phyloP scores from a whole-genome alignment of 30 jellyfish, hydroid and myxozoan genomes.

The Catostylus mosaicus region DNA sequence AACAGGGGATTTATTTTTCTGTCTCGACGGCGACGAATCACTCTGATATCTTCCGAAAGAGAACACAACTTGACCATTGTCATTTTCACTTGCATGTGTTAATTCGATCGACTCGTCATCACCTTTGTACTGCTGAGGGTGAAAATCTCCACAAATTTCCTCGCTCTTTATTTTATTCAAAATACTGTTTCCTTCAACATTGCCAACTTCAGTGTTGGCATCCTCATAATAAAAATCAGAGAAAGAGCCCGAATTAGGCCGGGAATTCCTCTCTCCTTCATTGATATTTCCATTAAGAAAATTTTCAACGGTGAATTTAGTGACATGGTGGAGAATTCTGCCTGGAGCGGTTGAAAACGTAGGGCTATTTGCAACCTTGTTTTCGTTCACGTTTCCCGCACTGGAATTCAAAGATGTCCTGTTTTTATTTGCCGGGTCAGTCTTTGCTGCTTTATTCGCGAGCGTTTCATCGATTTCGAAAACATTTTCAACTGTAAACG shows the following conservation, averaged over 20 bases:
- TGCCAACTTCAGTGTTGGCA: background rate
- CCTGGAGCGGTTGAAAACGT: background rate
- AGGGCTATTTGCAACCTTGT: slow-evolving; percentile 10
- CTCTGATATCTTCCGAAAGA: slow-evolving; percentile 20
- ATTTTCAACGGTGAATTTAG: slow-evolving; percentile 71
- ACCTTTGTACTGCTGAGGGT: slow-evolving; percentile 4
- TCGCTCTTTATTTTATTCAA: background rate
- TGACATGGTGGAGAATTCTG: slow-evolving; percentile 20
- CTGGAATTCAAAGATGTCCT: background rate
- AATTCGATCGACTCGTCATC: background rate
- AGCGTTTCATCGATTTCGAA: slow-evolving; percentile 3
- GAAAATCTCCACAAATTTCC: slow-evolving; percentile 1
- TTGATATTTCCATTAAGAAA: slow-evolving; percentile 28
- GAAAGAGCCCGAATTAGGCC: slow-evolving; percentile 6
- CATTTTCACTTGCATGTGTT: slow-evolving; percentile 3
- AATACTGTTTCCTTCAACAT: background rate
- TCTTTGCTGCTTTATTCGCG: background rate
- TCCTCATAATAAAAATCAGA: slow-evolving; percentile 12
- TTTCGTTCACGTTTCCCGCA: background rate
- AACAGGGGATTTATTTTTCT: background rate
- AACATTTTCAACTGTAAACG: slow-evolving; percentile 12
- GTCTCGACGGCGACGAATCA: slow-evolving; percentile 13
- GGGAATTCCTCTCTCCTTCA: slow-evolving; percentile 21
- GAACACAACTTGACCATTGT: slow-evolving; percentile 16
- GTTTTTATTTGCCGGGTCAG: background rate